Conservation (phyloP, 2,888 invertebrate species). For the Mallateleia sp. region DNA sequence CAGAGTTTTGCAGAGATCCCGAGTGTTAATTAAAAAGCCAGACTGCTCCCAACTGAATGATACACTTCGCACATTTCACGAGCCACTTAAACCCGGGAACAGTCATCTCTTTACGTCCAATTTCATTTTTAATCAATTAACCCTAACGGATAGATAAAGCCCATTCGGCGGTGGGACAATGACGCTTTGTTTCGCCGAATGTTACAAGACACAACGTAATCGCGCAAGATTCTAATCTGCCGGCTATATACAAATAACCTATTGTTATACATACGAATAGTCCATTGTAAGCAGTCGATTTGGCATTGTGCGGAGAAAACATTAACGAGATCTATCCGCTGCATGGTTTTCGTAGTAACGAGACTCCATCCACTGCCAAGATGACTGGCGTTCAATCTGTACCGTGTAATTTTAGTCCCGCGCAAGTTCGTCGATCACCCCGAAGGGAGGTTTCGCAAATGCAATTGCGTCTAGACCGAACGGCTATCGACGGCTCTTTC, state of each 20-base stretch:
- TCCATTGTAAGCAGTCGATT: conserved; percentile 77
- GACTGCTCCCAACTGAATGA: conserved; percentile 29
- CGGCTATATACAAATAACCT: conserved; percentile 45
- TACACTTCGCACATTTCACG: too few relatives aligned
- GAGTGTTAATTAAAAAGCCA: conserved; percentile 67
- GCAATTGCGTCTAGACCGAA: conserved; percentile 71
- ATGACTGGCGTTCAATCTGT: conserved; percentile 67
- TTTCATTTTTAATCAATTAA: conserved; percentile 63
- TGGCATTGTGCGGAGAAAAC: conserved; percentile 74
- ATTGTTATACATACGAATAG: conserved; percentile 67
- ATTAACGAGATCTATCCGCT: conserved; percentile 69
- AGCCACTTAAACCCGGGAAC: background rate
- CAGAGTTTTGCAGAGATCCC: conserved; percentile 6
- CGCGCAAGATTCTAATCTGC: conserved; percentile 50
- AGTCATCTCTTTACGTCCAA: background rate
- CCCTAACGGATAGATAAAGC: background rate
- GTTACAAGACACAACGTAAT: background rate
- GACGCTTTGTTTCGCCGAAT: conserved; percentile 16
- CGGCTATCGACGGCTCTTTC: conserved; percentile 62
- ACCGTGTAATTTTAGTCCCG: conserved; percentile 66
- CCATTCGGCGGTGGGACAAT: conserved; percentile 5
- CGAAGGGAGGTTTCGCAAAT: conserved; percentile 61
- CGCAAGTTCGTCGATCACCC: conserved; percentile 56
- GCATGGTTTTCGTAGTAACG: conserved; percentile 52
- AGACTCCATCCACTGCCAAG: conserved; percentile 47